Evolutionary conservation across 2,888 invertebrate species (phyloP).

Genomic region (Eupeodes latifasciatus): DNA sequence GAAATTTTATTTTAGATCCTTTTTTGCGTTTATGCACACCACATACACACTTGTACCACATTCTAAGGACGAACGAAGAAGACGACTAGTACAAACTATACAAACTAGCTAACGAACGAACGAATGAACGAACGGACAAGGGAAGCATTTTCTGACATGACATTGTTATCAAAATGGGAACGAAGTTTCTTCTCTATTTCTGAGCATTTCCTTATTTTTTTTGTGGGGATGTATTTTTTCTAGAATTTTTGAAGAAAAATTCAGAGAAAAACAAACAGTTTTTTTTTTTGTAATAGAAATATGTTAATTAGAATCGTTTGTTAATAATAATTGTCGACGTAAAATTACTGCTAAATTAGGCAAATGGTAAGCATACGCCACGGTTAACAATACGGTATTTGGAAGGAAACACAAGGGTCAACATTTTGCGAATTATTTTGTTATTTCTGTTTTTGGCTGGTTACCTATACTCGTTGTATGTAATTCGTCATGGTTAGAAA

Average conservation of each 20-base stretch:
- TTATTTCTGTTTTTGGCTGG: background rate
- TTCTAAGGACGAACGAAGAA: constrained; percentile 50
- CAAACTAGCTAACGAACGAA: background rate
- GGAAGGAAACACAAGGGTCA: background rate
- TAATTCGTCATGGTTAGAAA: background rate
- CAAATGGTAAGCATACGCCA: constrained; percentile 67
- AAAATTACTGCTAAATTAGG: constrained; percentile 18
- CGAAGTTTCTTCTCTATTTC: constrained; percentile 64
- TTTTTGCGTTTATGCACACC: constrained; percentile 60
- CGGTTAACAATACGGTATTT: constrained; percentile 11
- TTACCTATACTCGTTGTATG: background rate
- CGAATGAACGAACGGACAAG: constrained; percentile 51
- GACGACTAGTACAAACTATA: constrained; percentile 12
- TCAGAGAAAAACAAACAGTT: constrained; percentile 11
- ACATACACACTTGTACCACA: constrained; percentile 39
- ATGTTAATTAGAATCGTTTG: constrained; percentile 67
- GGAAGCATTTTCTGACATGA: constrained; percentile 73
- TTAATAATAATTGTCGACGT: constrained; percentile 60
- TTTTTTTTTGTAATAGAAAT: constrained; percentile 43
- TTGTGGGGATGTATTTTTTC: constrained; percentile 36
- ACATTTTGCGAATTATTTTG: constrained; percentile 2
- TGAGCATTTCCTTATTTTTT: constrained; percentile 40
- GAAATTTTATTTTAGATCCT: constrained; percentile 68
- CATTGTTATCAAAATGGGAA: constrained; percentile 73
- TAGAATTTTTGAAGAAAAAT: background rate